Conservation (phyloP, 2,888 invertebrate species). For the Trilocha varians region DNA sequence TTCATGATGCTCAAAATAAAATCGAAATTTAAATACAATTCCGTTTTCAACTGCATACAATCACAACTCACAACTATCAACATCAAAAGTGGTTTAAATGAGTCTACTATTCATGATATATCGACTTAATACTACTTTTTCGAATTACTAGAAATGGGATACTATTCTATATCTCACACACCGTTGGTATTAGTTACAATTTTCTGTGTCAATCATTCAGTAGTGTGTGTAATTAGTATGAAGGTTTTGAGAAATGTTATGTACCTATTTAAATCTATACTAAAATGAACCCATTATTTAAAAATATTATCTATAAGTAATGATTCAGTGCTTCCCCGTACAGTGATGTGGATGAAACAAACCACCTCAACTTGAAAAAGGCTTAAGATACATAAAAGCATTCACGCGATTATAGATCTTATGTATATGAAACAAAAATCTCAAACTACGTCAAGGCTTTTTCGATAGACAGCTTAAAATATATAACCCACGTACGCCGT, state of each 20-base stretch:
- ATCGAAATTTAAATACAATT: too few species aligned
- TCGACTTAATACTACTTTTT: too few species aligned
- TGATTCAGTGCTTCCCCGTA: not conserved
- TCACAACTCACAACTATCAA: too few species aligned
- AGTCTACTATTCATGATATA: too few species aligned
- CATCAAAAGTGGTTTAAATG: too few species aligned
- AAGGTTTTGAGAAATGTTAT: not conserved
- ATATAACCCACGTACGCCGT: conserved; percentile 21
- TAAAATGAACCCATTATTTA: not conserved
- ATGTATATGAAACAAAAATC: too few species aligned
- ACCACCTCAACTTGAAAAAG: not conserved
- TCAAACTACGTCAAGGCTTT: too few species aligned
- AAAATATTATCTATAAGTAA: not conserved
- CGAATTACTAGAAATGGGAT: too few species aligned
- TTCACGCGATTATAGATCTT: not conserved
- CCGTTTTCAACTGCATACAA: too few species aligned
- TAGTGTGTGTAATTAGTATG: not conserved
- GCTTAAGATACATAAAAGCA: not conserved
- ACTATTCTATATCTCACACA: not conserved
- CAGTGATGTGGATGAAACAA: not conserved
- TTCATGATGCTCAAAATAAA: not conserved
- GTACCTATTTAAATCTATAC: not conserved
- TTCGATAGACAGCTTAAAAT: not conserved
- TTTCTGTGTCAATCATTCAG: not conserved
- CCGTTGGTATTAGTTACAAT: not conserved